phyloP scores from a whole-genome alignment of 2,113 vertebrate species.

The Dromaius novaehollandiae region DNA sequence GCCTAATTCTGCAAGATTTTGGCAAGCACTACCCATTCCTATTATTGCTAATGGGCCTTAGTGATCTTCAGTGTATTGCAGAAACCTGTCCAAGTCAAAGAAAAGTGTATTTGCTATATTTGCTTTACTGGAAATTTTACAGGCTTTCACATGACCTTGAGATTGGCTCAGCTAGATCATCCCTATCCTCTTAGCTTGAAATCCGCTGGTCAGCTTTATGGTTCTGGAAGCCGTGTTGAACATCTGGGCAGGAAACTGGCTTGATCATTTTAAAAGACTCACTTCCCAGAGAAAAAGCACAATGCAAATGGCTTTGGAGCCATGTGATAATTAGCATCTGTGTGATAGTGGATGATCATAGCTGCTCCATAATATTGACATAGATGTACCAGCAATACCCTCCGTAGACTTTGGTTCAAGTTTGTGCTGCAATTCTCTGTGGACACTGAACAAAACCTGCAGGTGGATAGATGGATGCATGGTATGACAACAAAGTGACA shows the following conservation, averaged over 20 bases:
- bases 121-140: neutral
- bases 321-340: neutral
- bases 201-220: neutral
- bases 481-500: neutral
- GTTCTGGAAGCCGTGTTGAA: neutral
- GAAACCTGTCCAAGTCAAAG: neutral
- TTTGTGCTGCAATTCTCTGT: neutral
- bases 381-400: neutral
- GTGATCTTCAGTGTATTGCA: neutral
- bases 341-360: neutral
- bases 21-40: slow-evolving; percentile 16
- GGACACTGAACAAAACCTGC: neutral
- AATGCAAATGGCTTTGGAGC: neutral
- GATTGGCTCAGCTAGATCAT: neutral
- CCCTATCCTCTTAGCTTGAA: neutral
- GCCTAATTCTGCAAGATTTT: slow-evolving; percentile 31
- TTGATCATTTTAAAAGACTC: neutral
- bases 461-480: neutral
- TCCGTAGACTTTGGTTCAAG: neutral
- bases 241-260: neutral
- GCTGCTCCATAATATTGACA: neutral
- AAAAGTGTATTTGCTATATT: neutral
- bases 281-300: neutral
- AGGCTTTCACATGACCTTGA: neutral
- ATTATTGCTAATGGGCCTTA: neutral